Evolutionary conservation across 1,140 invertebrate species (phyloP), one percentile per base, ranked within the genome.

Genomic region (Diorhabda sublineata): DNA sequence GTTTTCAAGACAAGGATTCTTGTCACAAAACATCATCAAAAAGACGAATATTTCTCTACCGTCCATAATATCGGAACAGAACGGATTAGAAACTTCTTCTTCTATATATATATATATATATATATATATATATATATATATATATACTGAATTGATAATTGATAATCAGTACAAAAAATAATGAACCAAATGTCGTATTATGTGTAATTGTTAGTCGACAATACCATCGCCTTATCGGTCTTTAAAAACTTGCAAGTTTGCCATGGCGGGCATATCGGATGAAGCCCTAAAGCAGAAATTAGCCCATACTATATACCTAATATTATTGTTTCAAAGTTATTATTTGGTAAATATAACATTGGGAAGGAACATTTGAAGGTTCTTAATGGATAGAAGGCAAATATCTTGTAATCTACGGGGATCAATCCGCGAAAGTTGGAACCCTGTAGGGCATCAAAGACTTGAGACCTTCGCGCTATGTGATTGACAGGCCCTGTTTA

Each of bases 351-450:
- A 67, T 67, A 67, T 67, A 67, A 67, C 58, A 67, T 67, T 67
- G 57, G 7, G 43, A 42, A 42, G 65, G 42, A 65, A 65, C 64
- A 65, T 45, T 65, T 57, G 64, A 67, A 67, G 44, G 65, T 67
- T 67, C 65, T 47, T 67, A 67, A 67, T 67, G 65, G 65, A 58
- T 61, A 67, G 65, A 64, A 71, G 66, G 69, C 62, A 66, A 71
- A 69, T 66, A 65, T 73, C 69, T 73, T 71, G 68, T 73, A 73
- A 72, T 74, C 71, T 72, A 60, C 60, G 65, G 65, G 69, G 71
- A 72, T 74, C 72, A 73, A 73, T 73, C 66, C 71, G 6, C 6
- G 66, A 69, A 74, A 67, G 73, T 72, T 72, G 66, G 71, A 69
- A 59, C 71, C 71, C 73, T 45, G 70, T 45, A 63, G 71, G 71